These are phyloP conservation scores for Trissolcus brochymenae DNA, from an alignment of 2,888 invertebrate genomes.

Conservation along the genomic window DNA sequence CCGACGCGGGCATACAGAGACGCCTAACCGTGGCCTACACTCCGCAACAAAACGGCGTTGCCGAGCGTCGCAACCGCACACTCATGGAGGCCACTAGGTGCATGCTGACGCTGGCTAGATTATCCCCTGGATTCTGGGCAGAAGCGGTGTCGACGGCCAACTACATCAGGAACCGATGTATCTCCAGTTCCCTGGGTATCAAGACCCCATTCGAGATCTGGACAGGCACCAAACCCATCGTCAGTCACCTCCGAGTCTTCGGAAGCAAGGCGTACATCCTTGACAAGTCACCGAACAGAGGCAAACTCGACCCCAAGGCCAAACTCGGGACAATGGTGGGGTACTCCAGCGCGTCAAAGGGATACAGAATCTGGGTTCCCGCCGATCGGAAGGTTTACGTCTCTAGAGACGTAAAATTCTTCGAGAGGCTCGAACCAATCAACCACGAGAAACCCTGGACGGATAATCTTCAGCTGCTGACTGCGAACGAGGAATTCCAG, in stretches of 20 bases:
- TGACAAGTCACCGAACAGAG: slow-evolving; percentile 33
- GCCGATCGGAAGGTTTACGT: slow-evolving; percentile 23
- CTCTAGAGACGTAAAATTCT: slow-evolving; percentile 48
- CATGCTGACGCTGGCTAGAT: slow-evolving; percentile 35
- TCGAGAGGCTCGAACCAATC: slow-evolving; percentile 13
- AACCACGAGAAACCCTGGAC: too few relatives aligned
- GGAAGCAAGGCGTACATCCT: too few relatives aligned
- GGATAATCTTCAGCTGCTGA: too few relatives aligned
- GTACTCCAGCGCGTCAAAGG: slow-evolving; percentile 56
- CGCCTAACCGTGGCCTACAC: not conserved
- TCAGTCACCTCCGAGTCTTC: slow-evolving; percentile 26
- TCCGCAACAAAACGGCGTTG: slow-evolving; percentile 35
- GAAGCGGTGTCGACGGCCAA: slow-evolving; percentile 10
- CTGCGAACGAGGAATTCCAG: too few relatives aligned
- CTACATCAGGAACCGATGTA: slow-evolving; percentile 4
- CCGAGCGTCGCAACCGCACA: slow-evolving; percentile 8
- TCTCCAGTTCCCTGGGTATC: slow-evolving; percentile 22
- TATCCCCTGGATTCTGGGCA: slow-evolving; percentile 9
- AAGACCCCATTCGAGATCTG: slow-evolving; percentile 1
- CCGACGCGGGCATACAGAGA: not conserved
- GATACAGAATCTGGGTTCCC: slow-evolving; percentile 44
- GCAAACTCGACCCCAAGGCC: slow-evolving; percentile 45
- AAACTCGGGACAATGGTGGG: slow-evolving; percentile 27
- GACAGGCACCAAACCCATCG: not conserved
- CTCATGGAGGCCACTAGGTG: slow-evolving; percentile 22